Base-by-base conservation (phyloP, 2,113 vertebrate genomes). In the Megaptera novaeangliae region DNA sequence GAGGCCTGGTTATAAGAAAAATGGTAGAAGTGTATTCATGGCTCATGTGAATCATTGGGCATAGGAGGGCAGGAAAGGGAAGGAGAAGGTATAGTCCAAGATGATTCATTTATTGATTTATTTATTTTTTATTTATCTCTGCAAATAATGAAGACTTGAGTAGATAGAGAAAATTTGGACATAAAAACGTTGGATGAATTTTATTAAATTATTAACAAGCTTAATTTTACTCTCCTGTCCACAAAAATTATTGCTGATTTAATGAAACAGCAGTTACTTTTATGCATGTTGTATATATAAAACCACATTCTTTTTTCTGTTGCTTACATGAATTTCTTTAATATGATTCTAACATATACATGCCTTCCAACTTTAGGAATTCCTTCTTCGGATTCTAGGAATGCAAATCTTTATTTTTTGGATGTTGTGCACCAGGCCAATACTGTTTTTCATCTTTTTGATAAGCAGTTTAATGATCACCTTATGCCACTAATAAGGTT, bases 391-490 rank as follows among this genome's bases (percentile, higher is more conserved):
- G 99, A 99, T 98, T 99, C 99, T 96, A 99, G 99, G 98, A 99
- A 99, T 0, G 99, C 99, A 99, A 99, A 99, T 98, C 99, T 99
- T 90, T 99, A 99, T 98, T 99, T 99, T 98, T 98, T 99, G 98
- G 99, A 99, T 98, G 99, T 99, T 96, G 99, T 99, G 74, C 99
- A 99, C 96, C 99, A 99, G 93, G 99, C 99, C 52, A 99, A 99
- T 99, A 99, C 99, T 23, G 99, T 99, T 98, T 99, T 99, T 98
- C 99, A 99, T 98, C 99, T 99, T 95, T 99, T 99, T 99, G 99
- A 99, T 98, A 99, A 99, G 98, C 99, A 99, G 94, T 99, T 99
- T 98, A 99, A 99, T 98, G 99, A 99, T 98, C 99, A 99, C 98
- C 99, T 99, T 97, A 99, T 99, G 99, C 99, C 99, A 97, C 98